Evolutionary conservation across 2,113 vertebrate species (phyloP).

Genomic region (Butorides virescens): DNA sequence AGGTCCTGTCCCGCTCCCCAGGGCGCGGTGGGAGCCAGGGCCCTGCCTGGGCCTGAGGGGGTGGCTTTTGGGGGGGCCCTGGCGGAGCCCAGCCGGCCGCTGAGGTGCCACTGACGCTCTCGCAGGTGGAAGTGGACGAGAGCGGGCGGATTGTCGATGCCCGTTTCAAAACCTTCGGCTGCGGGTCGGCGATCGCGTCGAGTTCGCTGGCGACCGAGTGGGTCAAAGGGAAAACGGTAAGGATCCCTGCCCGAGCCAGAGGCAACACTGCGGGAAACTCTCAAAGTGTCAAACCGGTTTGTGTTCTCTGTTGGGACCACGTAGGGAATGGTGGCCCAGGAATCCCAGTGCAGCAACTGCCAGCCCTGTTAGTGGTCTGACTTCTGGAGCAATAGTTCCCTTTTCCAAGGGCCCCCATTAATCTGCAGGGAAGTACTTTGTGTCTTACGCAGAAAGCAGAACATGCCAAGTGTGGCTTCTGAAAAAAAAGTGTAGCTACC

Average conservation of each 20-base stretch:
- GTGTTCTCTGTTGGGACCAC: fast-evolving
- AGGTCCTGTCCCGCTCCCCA: too few species aligned
- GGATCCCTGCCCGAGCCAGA: fast-evolving
- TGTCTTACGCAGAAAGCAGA: not conserved
- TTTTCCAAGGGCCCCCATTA: not conserved
- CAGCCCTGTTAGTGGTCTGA: not conserved
- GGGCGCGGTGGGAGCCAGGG: not conserved
- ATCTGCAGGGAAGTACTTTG: too few species aligned
- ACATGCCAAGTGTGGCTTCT: too few species aligned
- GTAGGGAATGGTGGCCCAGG: fast-evolving
- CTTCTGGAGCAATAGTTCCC: fast-evolving
- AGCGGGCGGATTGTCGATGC: constrained; percentile 89
- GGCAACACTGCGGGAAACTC: fast-evolving
- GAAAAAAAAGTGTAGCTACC: fast-evolving
- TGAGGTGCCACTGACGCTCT: not conserved
- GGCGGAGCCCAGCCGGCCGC: fast-evolving
- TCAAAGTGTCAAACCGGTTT: fast-evolving
- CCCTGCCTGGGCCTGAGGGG: not conserved
- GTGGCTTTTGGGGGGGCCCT: not conserved
- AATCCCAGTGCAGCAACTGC: fast-evolving
- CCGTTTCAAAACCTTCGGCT: constrained; percentile 94
- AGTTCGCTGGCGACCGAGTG: constrained; percentile 92
- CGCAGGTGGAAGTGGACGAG: constrained; percentile 87
- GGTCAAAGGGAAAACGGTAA: constrained; percentile 98
- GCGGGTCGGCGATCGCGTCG: constrained; percentile 92